phyloP scores from a whole-genome alignment of 2,797 vertebrate genomes.

The Chiloscyllium punctatum region DNA sequence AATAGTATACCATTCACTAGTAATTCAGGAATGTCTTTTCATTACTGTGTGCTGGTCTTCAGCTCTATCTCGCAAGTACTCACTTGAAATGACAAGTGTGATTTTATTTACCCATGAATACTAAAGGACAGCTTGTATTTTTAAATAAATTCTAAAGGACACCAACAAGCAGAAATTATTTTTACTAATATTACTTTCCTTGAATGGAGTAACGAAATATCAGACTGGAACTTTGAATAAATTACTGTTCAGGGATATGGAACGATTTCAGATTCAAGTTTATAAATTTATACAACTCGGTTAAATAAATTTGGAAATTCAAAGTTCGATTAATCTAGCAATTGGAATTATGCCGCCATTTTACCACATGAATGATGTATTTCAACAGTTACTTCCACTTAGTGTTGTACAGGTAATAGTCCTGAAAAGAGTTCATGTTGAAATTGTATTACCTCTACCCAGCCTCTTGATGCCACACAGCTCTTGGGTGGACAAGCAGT shows the following conservation, averaged over 20 bases:
- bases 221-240: neutral
- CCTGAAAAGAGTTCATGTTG: too few relatives aligned
- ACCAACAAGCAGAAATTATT: slow-evolving; percentile 3
- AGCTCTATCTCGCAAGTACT: neutral
- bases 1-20: neutral
- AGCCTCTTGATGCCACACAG: too few relatives aligned
- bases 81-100: neutral
- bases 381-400: neutral
- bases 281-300: neutral
- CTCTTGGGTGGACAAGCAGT: too few relatives aligned
- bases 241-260: neutral
- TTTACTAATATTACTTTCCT: neutral
- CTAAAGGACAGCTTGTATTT: neutral
- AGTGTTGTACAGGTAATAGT: too few relatives aligned
- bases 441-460: too few relatives aligned
- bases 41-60: neutral
- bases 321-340: neutral
- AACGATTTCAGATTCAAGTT: neutral
- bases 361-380: neutral
- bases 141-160: neutral
- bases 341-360: too few relatives aligned
- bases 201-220: neutral
- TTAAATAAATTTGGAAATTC: neutral
- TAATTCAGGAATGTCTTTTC: neutral
- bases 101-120: neutral